phyloP scores from a whole-genome alignment of 2,888 invertebrate species.

The Nymphalis c-album region DNA sequence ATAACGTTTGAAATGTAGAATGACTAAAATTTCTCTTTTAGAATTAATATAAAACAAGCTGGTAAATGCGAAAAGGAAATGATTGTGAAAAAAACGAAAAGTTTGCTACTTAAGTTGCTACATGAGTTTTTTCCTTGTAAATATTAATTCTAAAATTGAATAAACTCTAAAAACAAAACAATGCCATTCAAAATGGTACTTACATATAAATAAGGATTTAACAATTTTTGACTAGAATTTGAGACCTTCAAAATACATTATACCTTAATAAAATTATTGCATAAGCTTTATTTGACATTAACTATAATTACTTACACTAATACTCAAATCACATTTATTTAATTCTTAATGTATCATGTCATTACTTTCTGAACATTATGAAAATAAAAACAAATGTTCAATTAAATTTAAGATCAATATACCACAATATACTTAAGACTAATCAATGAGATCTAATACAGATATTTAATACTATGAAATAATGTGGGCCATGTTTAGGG shows the following conservation, averaged over 20 bases:
- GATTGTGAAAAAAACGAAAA: background rate
- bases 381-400: too few relatives aligned
- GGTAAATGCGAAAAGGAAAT: background rate
- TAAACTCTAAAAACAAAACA: slow-evolving; percentile 64
- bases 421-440: too few relatives aligned
- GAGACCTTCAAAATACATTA: slow-evolving; percentile 31
- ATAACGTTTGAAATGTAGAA: slow-evolving; percentile 10
- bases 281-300: slow-evolving; percentile 19
- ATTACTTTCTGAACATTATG: too few relatives aligned
- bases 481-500: too few relatives aligned
- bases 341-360: too few relatives aligned
- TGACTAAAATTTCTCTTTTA: slow-evolving; percentile 8
- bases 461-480: too few relatives aligned
- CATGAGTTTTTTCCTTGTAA: background rate
- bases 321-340: slow-evolving; percentile 4
- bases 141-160: slow-evolving; percentile 22
- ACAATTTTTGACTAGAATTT: slow-evolving; percentile 38
- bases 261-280: slow-evolving; percentile 9
- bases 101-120: background rate
- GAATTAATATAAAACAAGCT: slow-evolving; percentile 10
- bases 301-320: slow-evolving; percentile 8
- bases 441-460: too few relatives aligned
- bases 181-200: slow-evolving; percentile 48
- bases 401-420: too few relatives aligned
- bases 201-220: slow-evolving; percentile 30